Percentiles rank a stretch among this genome's conserved stretches.
Evolutionary conservation across 2,113 vertebrate genomes (phyloP).

Genomic region (Castor canadensis): DNA sequence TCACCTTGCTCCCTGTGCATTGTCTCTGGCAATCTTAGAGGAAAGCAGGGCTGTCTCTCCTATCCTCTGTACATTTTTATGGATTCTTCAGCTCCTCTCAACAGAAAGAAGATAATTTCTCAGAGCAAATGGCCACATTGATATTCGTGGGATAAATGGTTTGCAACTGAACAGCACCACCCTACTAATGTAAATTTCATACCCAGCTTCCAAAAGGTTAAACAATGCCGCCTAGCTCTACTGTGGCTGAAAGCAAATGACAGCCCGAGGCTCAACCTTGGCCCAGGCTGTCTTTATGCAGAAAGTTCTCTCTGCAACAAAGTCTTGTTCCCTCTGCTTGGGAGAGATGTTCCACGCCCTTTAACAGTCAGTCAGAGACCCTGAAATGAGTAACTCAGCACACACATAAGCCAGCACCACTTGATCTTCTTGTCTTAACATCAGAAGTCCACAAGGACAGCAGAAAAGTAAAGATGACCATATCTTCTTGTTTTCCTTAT

Average conservation of each 20-base stretch:
- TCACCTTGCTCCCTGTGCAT: not conserved
- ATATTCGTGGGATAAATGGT: conserved; percentile 73
- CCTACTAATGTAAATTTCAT: conserved; percentile 68
- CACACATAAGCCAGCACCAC: not conserved
- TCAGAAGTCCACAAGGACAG: not conserved
- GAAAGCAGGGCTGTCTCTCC: not conserved
- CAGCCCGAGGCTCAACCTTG: not conserved
- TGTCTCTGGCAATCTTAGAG: not conserved
- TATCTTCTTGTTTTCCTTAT: too few species aligned
- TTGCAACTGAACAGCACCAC: conserved; percentile 64
- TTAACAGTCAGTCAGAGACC: not conserved
- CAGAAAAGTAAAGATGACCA: not conserved
- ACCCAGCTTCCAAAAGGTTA: conserved; percentile 72
- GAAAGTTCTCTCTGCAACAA: conserved; percentile 52
- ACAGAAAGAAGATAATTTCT: conserved; percentile 72
- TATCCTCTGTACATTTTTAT: conserved; percentile 10
- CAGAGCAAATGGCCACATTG: conserved; percentile 65
- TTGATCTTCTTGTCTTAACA: not conserved
- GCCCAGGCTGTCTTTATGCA: not conserved
- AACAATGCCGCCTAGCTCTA: conserved; percentile 35
- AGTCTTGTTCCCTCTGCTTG: conserved; percentile 56
- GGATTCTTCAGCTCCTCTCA: conserved; percentile 61
- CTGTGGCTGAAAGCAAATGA: conserved; percentile 74
- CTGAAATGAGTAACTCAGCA: not conserved
- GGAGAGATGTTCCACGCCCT: not conserved